phyloP scores from a whole-genome alignment of 2,888 invertebrate genomes.

The Rhamphomyia laevipes region DNA sequence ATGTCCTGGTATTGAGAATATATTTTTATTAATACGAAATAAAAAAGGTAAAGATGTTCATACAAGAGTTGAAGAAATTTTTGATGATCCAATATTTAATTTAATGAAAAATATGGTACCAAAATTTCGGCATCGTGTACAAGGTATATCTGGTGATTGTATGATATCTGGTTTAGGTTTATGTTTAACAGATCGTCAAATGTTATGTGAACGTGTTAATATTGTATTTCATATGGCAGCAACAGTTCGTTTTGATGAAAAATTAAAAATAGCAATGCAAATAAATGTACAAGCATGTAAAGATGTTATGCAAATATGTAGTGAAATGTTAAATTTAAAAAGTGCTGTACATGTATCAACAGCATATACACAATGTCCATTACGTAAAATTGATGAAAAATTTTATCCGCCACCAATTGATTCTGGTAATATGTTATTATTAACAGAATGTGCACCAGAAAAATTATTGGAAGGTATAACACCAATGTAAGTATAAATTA shows the following conservation, averaged over 20 bases:
- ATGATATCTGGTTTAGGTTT: conserved; percentile 41
- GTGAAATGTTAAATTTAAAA: conserved; percentile 43
- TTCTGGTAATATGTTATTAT: conserved; percentile 39
- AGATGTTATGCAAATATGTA: conserved; percentile 51
- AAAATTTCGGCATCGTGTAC: conserved; percentile 45
- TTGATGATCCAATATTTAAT: conserved; percentile 48
- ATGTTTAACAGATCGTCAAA: conserved; percentile 36
- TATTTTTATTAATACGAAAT: conserved; percentile 44
- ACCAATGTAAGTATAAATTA: conserved; percentile 34
- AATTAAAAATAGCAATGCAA: conserved; percentile 55
- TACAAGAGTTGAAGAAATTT: conserved; percentile 52
- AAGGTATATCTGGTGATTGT: conserved; percentile 44
- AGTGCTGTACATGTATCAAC: conserved; percentile 47
- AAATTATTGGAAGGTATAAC: conserved; percentile 43
- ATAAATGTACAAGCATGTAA: conserved; percentile 62
- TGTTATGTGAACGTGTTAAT: conserved; percentile 39
- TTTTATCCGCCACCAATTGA: conserved; percentile 44
- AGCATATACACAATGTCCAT: conserved; percentile 44
- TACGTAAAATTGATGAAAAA: conserved; percentile 41
- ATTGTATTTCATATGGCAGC: conserved; percentile 48
- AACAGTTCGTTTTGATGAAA: conserved; percentile 59
- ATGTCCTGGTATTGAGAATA: conserved; percentile 41
- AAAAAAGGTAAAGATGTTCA: conserved; percentile 53
- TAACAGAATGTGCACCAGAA: conserved; percentile 42
- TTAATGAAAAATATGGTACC: conserved; percentile 39